Base-by-base conservation (phyloP, 2,113 vertebrate species). In the Hepsetus odoe region DNA sequence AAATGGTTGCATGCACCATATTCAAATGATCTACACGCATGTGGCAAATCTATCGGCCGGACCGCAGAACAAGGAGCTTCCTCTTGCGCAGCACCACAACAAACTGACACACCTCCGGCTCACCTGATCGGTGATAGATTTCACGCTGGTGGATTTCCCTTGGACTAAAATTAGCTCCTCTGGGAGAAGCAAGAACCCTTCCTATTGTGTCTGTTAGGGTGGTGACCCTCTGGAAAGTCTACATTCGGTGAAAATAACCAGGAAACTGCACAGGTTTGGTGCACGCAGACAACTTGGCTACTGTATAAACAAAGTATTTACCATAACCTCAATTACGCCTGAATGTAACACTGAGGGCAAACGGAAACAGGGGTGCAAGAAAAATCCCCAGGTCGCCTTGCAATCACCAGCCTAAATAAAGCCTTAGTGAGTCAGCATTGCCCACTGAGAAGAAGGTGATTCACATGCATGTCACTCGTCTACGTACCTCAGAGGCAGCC, bases 141-240 rank as follows among this genome's bases (percentile, higher is more conserved):
- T 73, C n/a, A 18, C 5, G 26, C 44, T 28, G 33, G 35, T 61
- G 69, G 68, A 74, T 51, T 80, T 82, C 62, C 68, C 55, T 46
- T 11, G 16, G 32, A 11, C 76, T 84, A 79, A 82, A 84, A 69
- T 72, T 56, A 80, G 28, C 20, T 51, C 5, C 22, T 51, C 9
- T 56, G 24, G 16, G 33, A 42, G 66, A 18, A 14, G 32, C n/a
- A 22, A 51, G 33, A 40, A 22, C 55, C 18, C 14, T 33, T 38
- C 33, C 61, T 35, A 38, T 14, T 8, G 44, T 53, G 8, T 75
- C 20, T 53, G 40, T 75, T 40, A 53, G 32, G 44, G 6, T 2
- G 24, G 24, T 9, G 22, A 10, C 26, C 8, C 4, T 26, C 24
- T 56, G 18, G 35, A 10, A 67, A 33, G 14, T 46, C 33, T 44